Evolutionary conservation across 2,797 vertebrate species (phyloP), one percentile per base, ranked within the genome.

Genomic region (Okamejei kenojei): DNA sequence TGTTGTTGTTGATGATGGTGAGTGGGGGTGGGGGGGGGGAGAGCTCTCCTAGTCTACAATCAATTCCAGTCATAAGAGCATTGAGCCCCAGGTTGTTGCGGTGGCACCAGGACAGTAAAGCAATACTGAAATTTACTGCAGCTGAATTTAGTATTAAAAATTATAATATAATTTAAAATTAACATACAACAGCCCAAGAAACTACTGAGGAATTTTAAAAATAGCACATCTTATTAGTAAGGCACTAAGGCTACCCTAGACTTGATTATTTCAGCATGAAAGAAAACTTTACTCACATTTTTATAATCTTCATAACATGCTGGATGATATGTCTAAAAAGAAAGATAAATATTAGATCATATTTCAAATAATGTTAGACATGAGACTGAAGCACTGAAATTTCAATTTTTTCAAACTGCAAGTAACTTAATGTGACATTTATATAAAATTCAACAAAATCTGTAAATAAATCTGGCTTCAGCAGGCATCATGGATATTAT

Each of bases 301-400:
- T 98, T 98, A 95, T 99, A 99, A 96, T 99, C 98, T 95, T 99
- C 98, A 0, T 98, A 99, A 95, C 99, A 99, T 90, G 98, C 97
- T 1, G 99, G 99, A 96, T 99, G 99, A 95, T 99, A 99, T 95
- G 98, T 99, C 99, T 99, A 95, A 93, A 93, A 90, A 76, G 93
- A 94, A 93, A 84, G 35, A 82, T 17, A 71, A 1, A 68, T 26
- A 79, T 77, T 11, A 71, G 23, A 17, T 73, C 23, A 32, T 29
- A 65, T 45, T 26, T 86, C 93, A 93, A 63, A 63, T 71, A 21
- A n/a, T n/a, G 5, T 6, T 54, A 54, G 45, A 45, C 45, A 45
- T 45, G 45, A 45, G 45, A 54, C 45, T 54, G 45, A 54, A 54
- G 7, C 45, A 54, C 5, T 54, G 45, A 5, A 54, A 6, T 54